These are phyloP conservation scores for Dioctria linearis DNA, from an alignment of 2,888 invertebrate genomes.

Conservation along the genomic window DNA sequence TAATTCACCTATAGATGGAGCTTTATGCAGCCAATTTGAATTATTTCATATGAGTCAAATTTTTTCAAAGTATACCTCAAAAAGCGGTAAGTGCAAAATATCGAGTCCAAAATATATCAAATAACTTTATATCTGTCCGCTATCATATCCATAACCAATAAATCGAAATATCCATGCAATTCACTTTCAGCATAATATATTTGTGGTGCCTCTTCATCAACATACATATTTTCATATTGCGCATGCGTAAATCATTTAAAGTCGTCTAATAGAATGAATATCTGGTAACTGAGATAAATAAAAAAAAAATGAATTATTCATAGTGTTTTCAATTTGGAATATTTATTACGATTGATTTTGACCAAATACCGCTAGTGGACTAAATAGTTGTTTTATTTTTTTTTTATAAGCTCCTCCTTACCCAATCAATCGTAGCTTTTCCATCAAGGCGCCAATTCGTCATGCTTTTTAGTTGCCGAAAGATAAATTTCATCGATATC, in stretches of 20 bases:
- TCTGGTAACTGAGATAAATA: not conserved
- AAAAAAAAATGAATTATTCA: conserved; percentile 23
- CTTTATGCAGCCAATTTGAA: too few species aligned
- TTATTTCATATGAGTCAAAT: too few species aligned
- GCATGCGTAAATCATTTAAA: not conserved
- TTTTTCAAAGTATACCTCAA: too few species aligned
- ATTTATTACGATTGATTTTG: conserved; percentile 35
- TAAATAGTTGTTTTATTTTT: conserved; percentile 3
- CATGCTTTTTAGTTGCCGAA: conserved; percentile 29
- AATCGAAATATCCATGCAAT: too few species aligned
- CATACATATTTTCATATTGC: not conserved
- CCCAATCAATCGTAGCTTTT: too few species aligned
- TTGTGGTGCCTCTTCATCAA: too few species aligned
- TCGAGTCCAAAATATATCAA: too few species aligned
- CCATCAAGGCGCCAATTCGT: conserved; percentile 34
- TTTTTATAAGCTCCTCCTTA: not conserved
- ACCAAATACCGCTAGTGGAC: not conserved
- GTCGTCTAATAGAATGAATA: not conserved
- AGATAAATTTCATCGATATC: not conserved
- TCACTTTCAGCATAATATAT: too few species aligned
- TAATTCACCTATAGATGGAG: too few species aligned
- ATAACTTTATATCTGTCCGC: too few species aligned
- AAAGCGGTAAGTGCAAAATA: too few species aligned
- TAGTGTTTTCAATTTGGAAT: conserved; percentile 25
- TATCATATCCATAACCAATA: too few species aligned